Conservation (phyloP, 2,113 vertebrate genomes). For the Onychostruthus taczanowskii region DNA sequence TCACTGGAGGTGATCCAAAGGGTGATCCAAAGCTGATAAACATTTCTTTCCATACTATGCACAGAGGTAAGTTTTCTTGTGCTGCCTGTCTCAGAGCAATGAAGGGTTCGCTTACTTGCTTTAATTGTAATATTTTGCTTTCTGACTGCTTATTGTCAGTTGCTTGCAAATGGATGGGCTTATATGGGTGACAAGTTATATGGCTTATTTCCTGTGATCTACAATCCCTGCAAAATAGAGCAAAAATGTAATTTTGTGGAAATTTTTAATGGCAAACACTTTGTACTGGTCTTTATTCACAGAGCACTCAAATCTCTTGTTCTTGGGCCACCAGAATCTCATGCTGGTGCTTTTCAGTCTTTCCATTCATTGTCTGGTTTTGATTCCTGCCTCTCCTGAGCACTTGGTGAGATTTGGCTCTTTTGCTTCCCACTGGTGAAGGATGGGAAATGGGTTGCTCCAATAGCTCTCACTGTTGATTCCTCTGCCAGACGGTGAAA, state of each 20-base stretch:
- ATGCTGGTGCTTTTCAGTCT: not conserved
- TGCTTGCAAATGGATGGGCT: not conserved
- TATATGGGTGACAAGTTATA: not conserved
- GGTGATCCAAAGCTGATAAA: not conserved
- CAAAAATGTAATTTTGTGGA: not conserved
- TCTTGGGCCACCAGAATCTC: not conserved
- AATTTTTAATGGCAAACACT: not conserved
- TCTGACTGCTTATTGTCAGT: not conserved
- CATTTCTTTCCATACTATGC: not conserved
- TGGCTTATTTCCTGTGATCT: not conserved
- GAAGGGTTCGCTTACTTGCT: not conserved
- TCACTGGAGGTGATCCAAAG: not conserved
- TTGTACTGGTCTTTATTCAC: not conserved
- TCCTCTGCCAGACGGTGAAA: not conserved
- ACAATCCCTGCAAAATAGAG: not conserved
- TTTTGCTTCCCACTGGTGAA: not conserved
- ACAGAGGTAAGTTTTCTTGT: constrained; percentile 27
- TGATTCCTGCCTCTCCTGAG: not conserved
- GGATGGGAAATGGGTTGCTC: not conserved
- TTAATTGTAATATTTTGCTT: not conserved
- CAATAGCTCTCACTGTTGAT: accelerated
- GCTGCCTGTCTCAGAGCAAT: not conserved
- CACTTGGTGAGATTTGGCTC: not conserved
- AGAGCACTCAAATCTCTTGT: not conserved
- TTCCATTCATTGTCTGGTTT: not conserved